A percentile compares a stretch with the other conserved stretches of the same genome.
Evolutionary conservation across 2,888 invertebrate species (phyloP).

Genomic region (Selenia dentaria): DNA sequence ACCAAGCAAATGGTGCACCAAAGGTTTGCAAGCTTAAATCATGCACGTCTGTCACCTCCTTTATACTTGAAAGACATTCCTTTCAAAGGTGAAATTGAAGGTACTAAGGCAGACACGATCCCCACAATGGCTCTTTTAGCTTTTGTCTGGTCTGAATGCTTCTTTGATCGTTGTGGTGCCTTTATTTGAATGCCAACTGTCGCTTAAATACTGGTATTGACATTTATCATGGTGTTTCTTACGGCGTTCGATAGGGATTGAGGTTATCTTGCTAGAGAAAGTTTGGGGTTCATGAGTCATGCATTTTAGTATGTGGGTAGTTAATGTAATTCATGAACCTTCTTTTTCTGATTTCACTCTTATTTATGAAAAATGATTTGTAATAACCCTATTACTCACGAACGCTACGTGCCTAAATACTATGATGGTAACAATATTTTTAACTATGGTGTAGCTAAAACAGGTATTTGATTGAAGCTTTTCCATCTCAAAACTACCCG

Average conservation of each 20-base stretch:
- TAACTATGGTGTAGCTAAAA: not conserved
- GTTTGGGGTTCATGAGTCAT: not conserved
- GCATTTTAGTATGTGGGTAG: too few relatives aligned
- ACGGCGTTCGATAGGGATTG: not conserved
- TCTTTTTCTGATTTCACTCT: too few relatives aligned
- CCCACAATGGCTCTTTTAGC: slow-evolving; percentile 62
- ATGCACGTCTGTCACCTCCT: not conserved
- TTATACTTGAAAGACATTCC: slow-evolving; percentile 50
- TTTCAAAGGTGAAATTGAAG: slow-evolving; percentile 59
- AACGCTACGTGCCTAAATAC: too few relatives aligned
- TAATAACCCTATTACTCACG: too few relatives aligned
- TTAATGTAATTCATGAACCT: too few relatives aligned
- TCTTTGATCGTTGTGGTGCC: slow-evolving; percentile 29
- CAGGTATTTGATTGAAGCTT: slow-evolving; percentile 3
- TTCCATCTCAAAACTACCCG: too few relatives aligned
- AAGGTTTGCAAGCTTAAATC: not conserved
- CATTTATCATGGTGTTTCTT: slow-evolving; percentile 15
- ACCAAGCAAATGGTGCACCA: too few relatives aligned
- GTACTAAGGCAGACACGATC: slow-evolving; percentile 56
- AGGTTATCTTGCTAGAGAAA: not conserved
- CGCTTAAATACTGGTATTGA: slow-evolving; percentile 11
- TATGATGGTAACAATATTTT: too few relatives aligned
- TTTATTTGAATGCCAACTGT: slow-evolving; percentile 32
- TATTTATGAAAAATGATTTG: too few relatives aligned
- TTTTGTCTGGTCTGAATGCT: slow-evolving; percentile 54